Evolutionary conservation across 2,113 vertebrate species (phyloP), one percentile per base, ranked within the genome.

Genomic region (Collichthys lucidus): DNA sequence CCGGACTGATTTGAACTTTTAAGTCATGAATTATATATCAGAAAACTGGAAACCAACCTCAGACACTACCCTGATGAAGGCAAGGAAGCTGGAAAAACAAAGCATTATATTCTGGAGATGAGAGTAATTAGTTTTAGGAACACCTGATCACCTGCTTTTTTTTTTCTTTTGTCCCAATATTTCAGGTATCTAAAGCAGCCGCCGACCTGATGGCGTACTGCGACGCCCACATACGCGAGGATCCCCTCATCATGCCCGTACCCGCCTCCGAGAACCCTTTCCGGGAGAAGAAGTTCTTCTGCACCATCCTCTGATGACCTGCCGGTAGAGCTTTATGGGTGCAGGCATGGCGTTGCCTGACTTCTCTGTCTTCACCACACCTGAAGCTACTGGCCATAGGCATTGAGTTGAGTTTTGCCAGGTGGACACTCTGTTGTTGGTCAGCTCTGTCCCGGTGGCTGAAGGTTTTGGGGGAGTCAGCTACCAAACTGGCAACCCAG

Each of bases 251-350:
- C 89, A 95, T 97, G 82, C 98, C 98, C 1, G 97, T 99, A 83
- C 97, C 98, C 16, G 97, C 97, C 11, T 99, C 98, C 0, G 98
- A 99, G 96, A 99, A 99, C 94, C 98, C 98, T 5, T 99, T 99
- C 95, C 92, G 98, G 82, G 98, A 99, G 97, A 99, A 99, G 95
- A 99, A 99, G 95, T 97, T 99, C 92, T 98, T 99, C 93, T 99
- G 98, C 91, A 96, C 94, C 94, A 98, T 99, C 91, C 98, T 99
- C 94, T 99, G 95, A 98, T 90, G 93, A 84, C 49, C 35, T 42
- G 47, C 80, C 11, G 40, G 53, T 29, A 40, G 81, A 79, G 65
- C 79, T 56, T 69, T 44, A 24, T 63, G 57, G 85, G 75, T 81
- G 77, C 86, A 75, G 91, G 86, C 88, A 79, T 65, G 88, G 71